phyloP scores from a whole-genome alignment of 92 coral and sea anemone species.

The Chrysogorgia sp. region DNA sequence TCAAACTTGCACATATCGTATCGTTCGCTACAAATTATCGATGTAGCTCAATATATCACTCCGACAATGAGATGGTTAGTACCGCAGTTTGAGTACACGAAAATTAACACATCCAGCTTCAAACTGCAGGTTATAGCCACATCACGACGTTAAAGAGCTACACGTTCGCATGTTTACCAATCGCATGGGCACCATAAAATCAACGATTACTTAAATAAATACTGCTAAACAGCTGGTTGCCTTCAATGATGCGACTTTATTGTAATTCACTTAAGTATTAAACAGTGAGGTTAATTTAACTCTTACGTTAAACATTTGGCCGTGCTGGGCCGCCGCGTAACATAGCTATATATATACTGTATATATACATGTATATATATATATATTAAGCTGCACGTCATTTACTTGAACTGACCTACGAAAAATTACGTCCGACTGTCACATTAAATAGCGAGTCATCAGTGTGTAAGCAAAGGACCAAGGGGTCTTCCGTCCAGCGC shows the following conservation, averaged over 20 bases:
- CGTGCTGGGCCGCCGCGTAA: not conserved
- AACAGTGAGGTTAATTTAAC: constrained; percentile 9
- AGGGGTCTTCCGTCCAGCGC: constrained; percentile 1
- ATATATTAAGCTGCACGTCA: not conserved
- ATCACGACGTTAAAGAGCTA: not conserved
- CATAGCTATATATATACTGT: too few relatives aligned
- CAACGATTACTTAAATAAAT: constrained; percentile 47
- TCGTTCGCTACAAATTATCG: too few relatives aligned
- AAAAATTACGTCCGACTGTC: constrained; percentile 8
- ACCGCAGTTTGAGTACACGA: too few relatives aligned
- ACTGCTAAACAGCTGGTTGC: constrained; percentile 27
- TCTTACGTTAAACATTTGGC: not conserved
- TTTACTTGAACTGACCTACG: constrained; percentile 28
- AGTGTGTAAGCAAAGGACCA: constrained; percentile 9
- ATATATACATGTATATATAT: not conserved
- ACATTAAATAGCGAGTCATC: constrained; percentile 30
- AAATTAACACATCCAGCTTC: too few relatives aligned
- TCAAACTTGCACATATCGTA: too few relatives aligned
- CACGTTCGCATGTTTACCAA: constrained; percentile 30
- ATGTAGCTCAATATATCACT: too few relatives aligned
- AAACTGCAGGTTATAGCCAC: too few relatives aligned
- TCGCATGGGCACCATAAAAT: not conserved
- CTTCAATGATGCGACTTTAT: constrained; percentile 9
- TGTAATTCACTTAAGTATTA: constrained; percentile 30
- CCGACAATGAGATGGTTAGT: too few relatives aligned